A percentile compares a stretch with the other conserved stretches of the same genome.
These are phyloP conservation scores for Euplagia quadripunctaria DNA, from an alignment of 2,888 invertebrate genomes.

Conservation along the genomic window DNA sequence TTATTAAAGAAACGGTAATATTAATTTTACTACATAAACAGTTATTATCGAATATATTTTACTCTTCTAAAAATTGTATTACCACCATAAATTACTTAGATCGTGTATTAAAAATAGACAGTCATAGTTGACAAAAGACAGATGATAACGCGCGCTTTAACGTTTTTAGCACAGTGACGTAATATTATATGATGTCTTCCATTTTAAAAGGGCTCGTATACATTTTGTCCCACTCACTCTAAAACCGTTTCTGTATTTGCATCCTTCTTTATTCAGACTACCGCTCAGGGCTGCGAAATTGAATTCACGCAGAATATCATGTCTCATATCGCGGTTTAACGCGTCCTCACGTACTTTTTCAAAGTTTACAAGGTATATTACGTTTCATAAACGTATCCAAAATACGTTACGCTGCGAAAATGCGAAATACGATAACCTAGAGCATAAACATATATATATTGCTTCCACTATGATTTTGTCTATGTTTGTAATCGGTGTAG, in stretches of 20 bases:
- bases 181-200: not conserved
- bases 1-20: not conserved
- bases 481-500: not conserved
- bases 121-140: not conserved
- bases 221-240: not conserved
- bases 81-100: not conserved
- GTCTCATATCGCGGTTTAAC: not conserved
- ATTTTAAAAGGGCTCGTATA: not conserved
- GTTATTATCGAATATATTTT: not conserved
- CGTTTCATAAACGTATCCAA: not conserved
- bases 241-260: not conserved
- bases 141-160: not conserved
- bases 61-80: not conserved
- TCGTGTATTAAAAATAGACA: not conserved
- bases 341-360: not conserved
- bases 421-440: not conserved
- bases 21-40: not conserved
- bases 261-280: not conserved
- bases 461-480: not conserved
- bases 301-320: slow-evolving; percentile 5
- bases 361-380: not conserved
- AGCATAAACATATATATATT: not conserved
- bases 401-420: not conserved
- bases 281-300: not conserved
- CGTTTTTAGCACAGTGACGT: not conserved